Conservation (phyloP, 2,888 invertebrate species). For the Phrixothrix hirtus region DNA sequence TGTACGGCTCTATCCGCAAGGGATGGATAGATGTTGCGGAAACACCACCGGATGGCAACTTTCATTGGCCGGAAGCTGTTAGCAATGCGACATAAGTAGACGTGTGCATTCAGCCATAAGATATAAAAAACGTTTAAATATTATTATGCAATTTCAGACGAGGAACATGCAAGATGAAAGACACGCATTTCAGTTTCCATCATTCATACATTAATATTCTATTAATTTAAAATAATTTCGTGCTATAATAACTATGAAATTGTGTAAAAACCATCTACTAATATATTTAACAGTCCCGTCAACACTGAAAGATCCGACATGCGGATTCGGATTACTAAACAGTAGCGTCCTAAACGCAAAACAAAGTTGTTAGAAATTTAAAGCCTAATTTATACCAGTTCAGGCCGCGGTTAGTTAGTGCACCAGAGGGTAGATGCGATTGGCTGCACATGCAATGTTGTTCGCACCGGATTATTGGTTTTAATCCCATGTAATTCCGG, state of each 20-base stretch:
- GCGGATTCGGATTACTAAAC: constrained; percentile 19
- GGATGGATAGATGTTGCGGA: constrained; percentile 26
- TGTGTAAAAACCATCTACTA: too few species aligned
- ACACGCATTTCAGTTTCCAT: too few species aligned
- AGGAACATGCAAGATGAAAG: too few species aligned
- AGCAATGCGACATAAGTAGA: constrained; percentile 25
- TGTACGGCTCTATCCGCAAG: constrained; percentile 17
- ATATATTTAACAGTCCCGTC: too few species aligned
- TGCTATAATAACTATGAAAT: too few species aligned
- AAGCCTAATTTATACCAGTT: constrained; percentile 30
- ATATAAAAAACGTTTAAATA: constrained; percentile 8
- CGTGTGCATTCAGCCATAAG: constrained; percentile 20
- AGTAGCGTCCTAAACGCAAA: constrained; percentile 22
- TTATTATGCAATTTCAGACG: constrained; percentile 7
- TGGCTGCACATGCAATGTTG: constrained; percentile 37
- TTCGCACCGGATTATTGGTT: constrained; percentile 41
- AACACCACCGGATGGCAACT: constrained; percentile 26
- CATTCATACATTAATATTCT: too few species aligned
- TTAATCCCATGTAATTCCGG: constrained; percentile 40
- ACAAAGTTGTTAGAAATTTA: constrained; percentile 24
- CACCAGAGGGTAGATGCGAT: constrained; percentile 28
- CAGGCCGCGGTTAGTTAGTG: constrained; percentile 22
- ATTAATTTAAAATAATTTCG: too few species aligned
- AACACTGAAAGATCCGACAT: too few species aligned
- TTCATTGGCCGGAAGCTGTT: constrained; percentile 26